Base-by-base conservation (phyloP, 2,113 vertebrate species). In the Lagopus muta region DNA sequence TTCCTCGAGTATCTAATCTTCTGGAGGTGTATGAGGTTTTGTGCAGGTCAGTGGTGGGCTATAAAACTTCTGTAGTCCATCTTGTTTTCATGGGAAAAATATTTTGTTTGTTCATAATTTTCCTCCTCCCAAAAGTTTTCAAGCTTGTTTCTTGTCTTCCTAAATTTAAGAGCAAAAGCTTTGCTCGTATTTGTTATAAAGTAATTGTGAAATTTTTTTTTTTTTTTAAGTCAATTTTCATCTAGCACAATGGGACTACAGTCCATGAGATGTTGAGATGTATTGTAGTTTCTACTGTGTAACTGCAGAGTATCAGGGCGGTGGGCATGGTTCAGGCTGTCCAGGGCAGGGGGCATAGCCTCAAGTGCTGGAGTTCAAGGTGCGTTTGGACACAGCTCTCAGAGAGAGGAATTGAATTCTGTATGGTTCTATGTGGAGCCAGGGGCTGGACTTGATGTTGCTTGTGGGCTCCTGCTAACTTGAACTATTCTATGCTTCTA, bases 1-100 rank as follows among this genome's bases (percentile, higher is more conserved):
- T 98, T 90, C 97, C 97, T 27, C 94, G 94, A 40, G 95, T 83
- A 34, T 96, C 84, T 61, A 95, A 25, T 78, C 97, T 98, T 42
- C 87, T 76, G 4, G 98, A 98, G 36, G 52, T 54, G 0, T 97
- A 97, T 50, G 38, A 73, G 1, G 82, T 93, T 62, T 82, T 98
- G 22, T 97, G 78, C 95, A 97, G 97, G 98, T 98, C 74, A 89
- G 93, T 58, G 24, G 6, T 62, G 21, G 40, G 6, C 28, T 43
- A 3, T 20, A 55, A 64, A 21, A 38, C 71, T 83, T 91, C 42
- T 80, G 20, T 34, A 57, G 45, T 88, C 21, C 30, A 15, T 81
- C 9, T 13, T 58, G 11, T 43, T 27, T 77, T 74, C 38, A 57
- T 61, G 66, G 43, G 48, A 84, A 78, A 75, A 16, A 13, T 64